phyloP scores from a whole-genome alignment of 2,113 vertebrate genomes.

The Oxyruncus cristatus region DNA sequence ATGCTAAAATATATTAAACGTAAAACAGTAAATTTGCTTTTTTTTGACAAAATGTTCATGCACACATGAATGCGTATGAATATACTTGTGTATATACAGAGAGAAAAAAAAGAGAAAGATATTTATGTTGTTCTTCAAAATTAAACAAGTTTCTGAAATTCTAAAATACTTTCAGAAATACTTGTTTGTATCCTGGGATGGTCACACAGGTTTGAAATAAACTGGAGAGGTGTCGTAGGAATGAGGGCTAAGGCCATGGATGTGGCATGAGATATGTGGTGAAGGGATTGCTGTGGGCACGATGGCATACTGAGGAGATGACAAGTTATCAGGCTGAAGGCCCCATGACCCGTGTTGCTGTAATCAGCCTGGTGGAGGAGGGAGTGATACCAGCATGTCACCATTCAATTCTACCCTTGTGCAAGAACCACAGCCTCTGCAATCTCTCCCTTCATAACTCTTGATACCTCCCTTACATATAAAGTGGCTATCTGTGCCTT shows the following conservation, averaged over 20 bases:
- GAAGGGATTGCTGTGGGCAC: fast-evolving
- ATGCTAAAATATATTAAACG: neutral
- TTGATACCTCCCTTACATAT: neutral
- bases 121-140: neutral
- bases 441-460: neutral
- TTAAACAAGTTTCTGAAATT: neutral
- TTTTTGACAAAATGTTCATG: neutral
- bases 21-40: neutral
- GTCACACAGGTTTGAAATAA: neutral
- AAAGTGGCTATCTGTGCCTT: neutral
- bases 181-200: neutral
- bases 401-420: neutral
- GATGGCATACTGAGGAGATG: neutral
- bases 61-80: fast-evolving
- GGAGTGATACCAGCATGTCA: fast-evolving
- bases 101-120: neutral
- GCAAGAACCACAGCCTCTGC: neutral
- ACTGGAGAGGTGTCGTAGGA: neutral
- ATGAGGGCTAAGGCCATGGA: neutral
- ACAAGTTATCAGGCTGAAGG: neutral
- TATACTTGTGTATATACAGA: neutral
- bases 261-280: neutral
- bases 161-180: neutral
- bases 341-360: neutral
- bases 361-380: neutral